Evolutionary conservation across 2,113 vertebrate genomes (phyloP), one percentile per base, ranked within the genome.

Genomic region (Theristicus caerulescens): DNA sequence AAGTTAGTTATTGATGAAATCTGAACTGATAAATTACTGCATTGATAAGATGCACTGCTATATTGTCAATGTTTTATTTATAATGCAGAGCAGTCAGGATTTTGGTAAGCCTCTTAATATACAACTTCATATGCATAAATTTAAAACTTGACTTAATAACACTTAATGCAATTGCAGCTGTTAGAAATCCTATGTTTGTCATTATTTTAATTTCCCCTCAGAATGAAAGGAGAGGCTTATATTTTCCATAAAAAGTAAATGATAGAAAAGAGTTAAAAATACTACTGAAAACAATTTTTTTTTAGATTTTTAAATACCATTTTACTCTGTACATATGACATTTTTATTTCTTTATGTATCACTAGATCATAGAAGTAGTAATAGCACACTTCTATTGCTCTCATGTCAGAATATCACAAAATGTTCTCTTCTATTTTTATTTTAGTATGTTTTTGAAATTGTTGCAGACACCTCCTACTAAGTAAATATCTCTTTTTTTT

Each of bases 281-380:
- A 7, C 29, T 73, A 32, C 6, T 32, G 31, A 42, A 49, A 82
- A 40, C 3, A 1, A 13, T 16, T 8, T 7, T 34, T 17, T 10
- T 47, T 55, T 52, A 32, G 3, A 7, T 61, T 32, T 88, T 79
- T n/a, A 0, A 77, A 64, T 57, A 31, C 0, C 3, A 1, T 66
- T 89, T 86, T 25, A 5, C 8, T 86, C 10, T 27, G 4, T 52
- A 42, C 9, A 10, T 27, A 10, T 52, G 7, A n/a, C 2, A 16
- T 34, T 81, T 74, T 80, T 36, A 51, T 40, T 79, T 92, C 20
- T 82, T 85, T 49, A 9, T 44, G 9, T 55, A 32, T 79, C 19
- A 8, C 8, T n/a, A 25, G 16, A 38, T n/a, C 9, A 24, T 17
- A 46, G 52, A 24, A 25, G 9, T 21, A 36, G 27, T 57, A 57